Conservation (phyloP, 2,797 vertebrate species). For the Galagoides demidoff region DNA sequence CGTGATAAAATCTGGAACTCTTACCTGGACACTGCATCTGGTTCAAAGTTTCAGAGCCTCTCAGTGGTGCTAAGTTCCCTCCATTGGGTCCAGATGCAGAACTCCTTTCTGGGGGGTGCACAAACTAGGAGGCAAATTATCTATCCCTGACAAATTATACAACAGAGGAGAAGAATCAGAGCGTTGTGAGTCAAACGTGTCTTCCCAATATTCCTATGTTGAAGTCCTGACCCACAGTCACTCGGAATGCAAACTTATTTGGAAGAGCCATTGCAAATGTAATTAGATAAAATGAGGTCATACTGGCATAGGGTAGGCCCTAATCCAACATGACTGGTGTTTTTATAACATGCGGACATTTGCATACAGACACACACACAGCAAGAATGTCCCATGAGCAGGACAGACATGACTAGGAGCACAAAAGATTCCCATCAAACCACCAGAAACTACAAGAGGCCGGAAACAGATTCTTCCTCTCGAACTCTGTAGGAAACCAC, state of each 20-base stretch:
- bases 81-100: background rate
- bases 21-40: background rate
- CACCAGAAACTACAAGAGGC: background rate
- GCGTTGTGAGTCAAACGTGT: background rate
- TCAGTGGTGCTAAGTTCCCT: background rate
- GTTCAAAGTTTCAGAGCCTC: background rate
- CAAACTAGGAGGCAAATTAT: background rate
- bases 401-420: background rate
- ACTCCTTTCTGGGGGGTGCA: background rate
- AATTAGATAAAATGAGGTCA: background rate
- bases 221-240: background rate
- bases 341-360: background rate
- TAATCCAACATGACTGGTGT: background rate
- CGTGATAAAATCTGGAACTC: background rate
- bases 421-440: background rate
- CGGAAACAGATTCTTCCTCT: fast-evolving
- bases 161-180: background rate
- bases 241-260: background rate
- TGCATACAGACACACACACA: background rate
- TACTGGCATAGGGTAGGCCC: background rate
- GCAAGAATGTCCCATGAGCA: background rate
- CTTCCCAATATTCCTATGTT: background rate
- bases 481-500: background rate
- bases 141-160: background rate
- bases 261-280: background rate